These are phyloP conservation scores for Hypomesus transpacificus DNA, from an alignment of 2,113 vertebrate genomes.

Conservation along the genomic window DNA sequence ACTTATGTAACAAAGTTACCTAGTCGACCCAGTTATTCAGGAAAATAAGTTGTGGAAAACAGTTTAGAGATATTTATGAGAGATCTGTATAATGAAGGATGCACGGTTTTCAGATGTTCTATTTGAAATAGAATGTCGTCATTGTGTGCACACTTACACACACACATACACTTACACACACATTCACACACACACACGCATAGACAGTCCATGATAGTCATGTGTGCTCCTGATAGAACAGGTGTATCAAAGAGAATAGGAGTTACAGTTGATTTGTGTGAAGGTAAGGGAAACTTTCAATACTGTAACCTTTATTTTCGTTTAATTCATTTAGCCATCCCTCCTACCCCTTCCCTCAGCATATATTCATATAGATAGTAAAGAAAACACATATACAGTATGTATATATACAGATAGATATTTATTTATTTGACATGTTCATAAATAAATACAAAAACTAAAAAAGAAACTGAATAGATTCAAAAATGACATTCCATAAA, in stretches of 20 bases:
- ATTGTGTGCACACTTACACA: constrained; percentile 37
- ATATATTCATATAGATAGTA: constrained; percentile 22
- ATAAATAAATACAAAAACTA: constrained; percentile 61
- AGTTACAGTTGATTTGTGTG: not conserved
- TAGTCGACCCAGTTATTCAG: constrained; percentile 27
- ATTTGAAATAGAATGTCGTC: constrained; percentile 54
- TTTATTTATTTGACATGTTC: constrained; percentile 73
- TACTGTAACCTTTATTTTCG: constrained; percentile 24
- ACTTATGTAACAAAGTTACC: constrained; percentile 10
- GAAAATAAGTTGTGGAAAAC: constrained; percentile 4
- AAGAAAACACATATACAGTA: constrained; percentile 43
- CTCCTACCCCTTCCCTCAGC: constrained; percentile 26
- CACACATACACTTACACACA: too few relatives aligned
- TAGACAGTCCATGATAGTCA: constrained; percentile 13
- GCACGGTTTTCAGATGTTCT: constrained; percentile 33
- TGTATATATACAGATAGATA: constrained; percentile 36
- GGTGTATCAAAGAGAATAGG: constrained; percentile 26
- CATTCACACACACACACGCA: constrained; percentile 23
- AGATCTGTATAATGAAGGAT: constrained; percentile 8
- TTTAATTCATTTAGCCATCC: constrained; percentile 34
- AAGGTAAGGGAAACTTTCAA: constrained; percentile 8
- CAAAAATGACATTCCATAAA: constrained; percentile 71
- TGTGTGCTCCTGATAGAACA: constrained; percentile 27
- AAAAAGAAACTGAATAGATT: constrained; percentile 50
- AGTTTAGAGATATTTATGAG: constrained; percentile 12